phyloP scores from a whole-genome alignment of 2,113 vertebrate species.

The Seriola rivoliana region DNA sequence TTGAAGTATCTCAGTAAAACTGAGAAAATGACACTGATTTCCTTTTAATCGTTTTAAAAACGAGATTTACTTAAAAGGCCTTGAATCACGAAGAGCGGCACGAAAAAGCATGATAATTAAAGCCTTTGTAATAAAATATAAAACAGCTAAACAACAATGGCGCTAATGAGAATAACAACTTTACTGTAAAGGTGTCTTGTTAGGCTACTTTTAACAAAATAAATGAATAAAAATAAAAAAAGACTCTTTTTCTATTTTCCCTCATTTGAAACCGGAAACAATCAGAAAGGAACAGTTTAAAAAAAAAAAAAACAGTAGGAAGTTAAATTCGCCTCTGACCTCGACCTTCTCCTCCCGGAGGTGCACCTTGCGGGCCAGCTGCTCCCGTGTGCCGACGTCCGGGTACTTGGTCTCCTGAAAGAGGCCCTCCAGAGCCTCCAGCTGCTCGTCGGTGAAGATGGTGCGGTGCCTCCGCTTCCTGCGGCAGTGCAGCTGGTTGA shows the following conservation, averaged over 20 bases:
- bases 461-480: conserved; percentile 95
- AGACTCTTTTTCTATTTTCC: not conserved
- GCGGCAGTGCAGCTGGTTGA: conserved; percentile 97
- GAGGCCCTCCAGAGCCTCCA: conserved; percentile 96
- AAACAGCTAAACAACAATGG: not conserved
- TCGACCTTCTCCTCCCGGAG: conserved; percentile 98
- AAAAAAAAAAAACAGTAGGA: not conserved
- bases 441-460: conserved; percentile 98
- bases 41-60: too few species aligned
- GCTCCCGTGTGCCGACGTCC: conserved; percentile 96
- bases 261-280: not conserved
- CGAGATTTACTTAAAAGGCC: too few species aligned
- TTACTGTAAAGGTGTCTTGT: not conserved
- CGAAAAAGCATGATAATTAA: not conserved
- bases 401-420: conserved; percentile 99
- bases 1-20: too few species aligned
- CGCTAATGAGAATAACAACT: not conserved
- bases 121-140: not conserved
- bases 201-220: too few species aligned
- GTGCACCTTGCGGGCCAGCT: conserved; percentile 96
- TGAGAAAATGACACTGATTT: too few species aligned
- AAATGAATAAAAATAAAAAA: too few species aligned
- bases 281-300: not conserved
- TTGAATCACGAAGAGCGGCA: too few species aligned
- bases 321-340: conserved; percentile 81